These are phyloP conservation scores for Himalopsyche anomala DNA, from an alignment of 2,888 invertebrate species.

Conservation along the genomic window DNA sequence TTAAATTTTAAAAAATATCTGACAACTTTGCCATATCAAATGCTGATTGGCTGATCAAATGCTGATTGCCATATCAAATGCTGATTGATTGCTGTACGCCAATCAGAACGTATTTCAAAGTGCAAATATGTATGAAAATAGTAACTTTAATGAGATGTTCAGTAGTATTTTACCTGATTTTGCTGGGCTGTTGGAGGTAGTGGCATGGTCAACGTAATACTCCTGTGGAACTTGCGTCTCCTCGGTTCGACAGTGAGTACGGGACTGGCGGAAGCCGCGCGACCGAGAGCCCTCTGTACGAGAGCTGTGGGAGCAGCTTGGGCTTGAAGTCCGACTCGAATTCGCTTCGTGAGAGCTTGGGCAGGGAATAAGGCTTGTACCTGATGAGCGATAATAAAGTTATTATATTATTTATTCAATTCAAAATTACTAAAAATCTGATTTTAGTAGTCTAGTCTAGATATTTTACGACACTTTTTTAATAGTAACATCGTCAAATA, in stretches of 20 bases:
- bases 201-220: slow-evolving; percentile 97
- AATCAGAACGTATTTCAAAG: too few species aligned
- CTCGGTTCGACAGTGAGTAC: slow-evolving; percentile 99
- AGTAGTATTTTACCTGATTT: slow-evolving; percentile 67
- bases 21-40: too few species aligned
- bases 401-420: too few species aligned
- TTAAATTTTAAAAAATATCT: too few species aligned
- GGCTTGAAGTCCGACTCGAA: slow-evolving; percentile 98
- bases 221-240: slow-evolving; percentile 98
- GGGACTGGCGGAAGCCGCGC: slow-evolving; percentile 97
- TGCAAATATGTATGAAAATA: too few species aligned
- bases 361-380: slow-evolving; percentile 92
- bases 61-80: too few species aligned
- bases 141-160: too few species aligned
- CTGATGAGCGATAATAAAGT: slow-evolving; percentile 66
- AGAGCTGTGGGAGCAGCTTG: slow-evolving; percentile 93
- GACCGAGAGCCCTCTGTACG: slow-evolving; percentile 92
- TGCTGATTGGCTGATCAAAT: too few species aligned
- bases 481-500: background rate
- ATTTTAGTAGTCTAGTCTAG: background rate
- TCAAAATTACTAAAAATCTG: too few species aligned
- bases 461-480: background rate
- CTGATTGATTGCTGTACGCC: too few species aligned
- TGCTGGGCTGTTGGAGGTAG: slow-evolving; percentile 81
- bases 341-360: slow-evolving; percentile 98